phyloP scores from a whole-genome alignment of 2,888 invertebrate genomes.

The Agrochola lota region DNA sequence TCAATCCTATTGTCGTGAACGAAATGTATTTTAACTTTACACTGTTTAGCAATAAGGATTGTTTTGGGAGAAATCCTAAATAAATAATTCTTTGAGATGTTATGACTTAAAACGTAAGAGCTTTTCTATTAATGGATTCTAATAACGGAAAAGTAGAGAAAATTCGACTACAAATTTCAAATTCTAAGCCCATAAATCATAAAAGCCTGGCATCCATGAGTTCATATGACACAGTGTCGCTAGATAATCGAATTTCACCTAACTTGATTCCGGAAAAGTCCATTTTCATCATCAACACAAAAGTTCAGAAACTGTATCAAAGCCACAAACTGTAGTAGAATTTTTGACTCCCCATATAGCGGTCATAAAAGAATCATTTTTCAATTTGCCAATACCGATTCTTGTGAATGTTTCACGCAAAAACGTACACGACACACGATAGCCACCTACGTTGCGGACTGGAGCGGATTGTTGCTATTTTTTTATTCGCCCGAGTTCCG shows the following conservation, averaged over 20 bases:
- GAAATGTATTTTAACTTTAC: conserved; percentile 37
- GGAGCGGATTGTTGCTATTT: conserved; percentile 74
- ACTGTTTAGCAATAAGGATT: conserved; percentile 18
- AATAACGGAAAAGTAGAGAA: neutral
- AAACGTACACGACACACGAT: conserved; percentile 80
- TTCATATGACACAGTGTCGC: neutral
- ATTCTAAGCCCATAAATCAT: neutral
- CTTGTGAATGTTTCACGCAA: conserved; percentile 76
- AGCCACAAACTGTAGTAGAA: conserved; percentile 38
- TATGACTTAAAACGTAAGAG: neutral
- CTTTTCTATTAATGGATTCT: neutral
- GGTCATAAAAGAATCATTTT: conserved; percentile 70
- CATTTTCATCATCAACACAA: conserved; percentile 22
- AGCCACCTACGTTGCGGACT: conserved; percentile 81
- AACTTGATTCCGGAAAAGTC: conserved; percentile 15
- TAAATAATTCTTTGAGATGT: neutral
- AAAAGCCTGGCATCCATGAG: neutral
- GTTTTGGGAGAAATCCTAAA: neutral
- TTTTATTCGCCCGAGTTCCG: conserved; percentile 83
- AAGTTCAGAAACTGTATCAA: conserved; percentile 45
- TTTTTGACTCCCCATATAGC: conserved; percentile 47
- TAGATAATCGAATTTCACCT: neutral
- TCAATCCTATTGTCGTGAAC: conserved; percentile 54
- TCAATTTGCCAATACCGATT: conserved; percentile 74
- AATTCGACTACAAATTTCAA: no score